Percentiles rank a stretch among this genome's conserved stretches.
These are phyloP conservation scores for Drosophila bunnanda DNA, from an alignment of 2,888 invertebrate genomes.

Conservation along the genomic window DNA sequence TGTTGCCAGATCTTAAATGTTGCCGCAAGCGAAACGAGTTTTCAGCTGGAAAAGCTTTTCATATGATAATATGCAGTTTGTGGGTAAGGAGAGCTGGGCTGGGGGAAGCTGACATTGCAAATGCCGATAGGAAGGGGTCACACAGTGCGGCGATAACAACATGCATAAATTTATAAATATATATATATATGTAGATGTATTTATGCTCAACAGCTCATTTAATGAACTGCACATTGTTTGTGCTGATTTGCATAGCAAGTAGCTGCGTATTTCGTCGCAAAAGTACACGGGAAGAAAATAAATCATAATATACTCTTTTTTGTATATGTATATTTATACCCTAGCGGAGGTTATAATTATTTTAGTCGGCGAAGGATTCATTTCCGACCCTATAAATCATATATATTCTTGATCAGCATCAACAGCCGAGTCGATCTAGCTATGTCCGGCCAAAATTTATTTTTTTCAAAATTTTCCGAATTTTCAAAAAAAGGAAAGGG, in stretches of 20 bases:
- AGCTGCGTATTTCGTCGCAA: constrained; percentile 18
- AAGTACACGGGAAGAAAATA: constrained; percentile 1
- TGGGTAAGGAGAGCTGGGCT: not conserved
- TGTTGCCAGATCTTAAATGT: constrained; percentile 30
- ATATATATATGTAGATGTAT: constrained; percentile 4
- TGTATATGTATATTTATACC: no score
- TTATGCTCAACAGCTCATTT: constrained; percentile 56
- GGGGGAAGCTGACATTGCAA: constrained; percentile 46
- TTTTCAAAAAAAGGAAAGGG: no score
- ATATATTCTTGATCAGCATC: no score
- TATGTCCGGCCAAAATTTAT: no score
- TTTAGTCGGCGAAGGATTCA: no score
- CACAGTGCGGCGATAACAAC: constrained; percentile 38
- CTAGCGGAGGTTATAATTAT: no score
- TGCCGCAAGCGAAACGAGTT: constrained; percentile 26
- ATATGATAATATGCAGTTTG: constrained; percentile 41
- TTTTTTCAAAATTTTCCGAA: no score
- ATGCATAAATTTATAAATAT: constrained; percentile 56
- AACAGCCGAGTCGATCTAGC: no score
- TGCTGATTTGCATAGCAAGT: constrained; percentile 50
- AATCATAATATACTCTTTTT: no score
- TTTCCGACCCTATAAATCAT: no score
- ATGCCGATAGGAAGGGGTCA: constrained; percentile 20
- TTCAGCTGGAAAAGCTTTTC: constrained; percentile 13
- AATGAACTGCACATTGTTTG: constrained; percentile 72